Evolutionary conservation across 2,113 vertebrate species (phyloP), one percentile per base, ranked within the genome.

Genomic region (Hippocampus barbouri): DNA sequence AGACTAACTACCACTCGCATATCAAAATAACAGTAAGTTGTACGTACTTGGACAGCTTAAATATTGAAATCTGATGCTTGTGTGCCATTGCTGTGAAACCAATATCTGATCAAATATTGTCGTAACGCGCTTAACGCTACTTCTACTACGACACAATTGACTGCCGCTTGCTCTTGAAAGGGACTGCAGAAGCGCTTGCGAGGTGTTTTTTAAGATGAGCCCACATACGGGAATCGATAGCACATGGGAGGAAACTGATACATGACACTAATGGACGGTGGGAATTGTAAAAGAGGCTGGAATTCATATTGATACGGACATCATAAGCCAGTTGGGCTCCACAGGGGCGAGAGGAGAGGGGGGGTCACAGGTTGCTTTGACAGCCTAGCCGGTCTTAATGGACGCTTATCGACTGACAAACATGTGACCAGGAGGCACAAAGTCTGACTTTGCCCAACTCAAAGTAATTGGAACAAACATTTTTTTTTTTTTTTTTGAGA

Each of bases 251-350:
- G 92, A 92, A 92, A 93, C 82, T 92, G 94, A 95, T 94, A 95
- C 70, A 86, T 88, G 94, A 95, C 87, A 91, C 94, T 97, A 96
- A 96, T 96, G 94, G 95, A 94, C 79, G 47, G 76, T 69, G 92
- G 91, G 92, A 92, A 91, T 93, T 92, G 82, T 51, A 41, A 92
- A 81, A 85, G 89, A 84, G 88, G 80, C 88, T 83, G 89, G 91
- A 91, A 93, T 94, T 89, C 89, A 86, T 93, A 92, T 94, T 94
- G 93, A 94, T 94, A 94, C 82, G 87, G 88, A 90, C 88, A 88
- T 88, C 84, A 70, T 77, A 89, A 91, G 91, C 91, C 91, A 86
- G 61, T 87, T 78, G 76, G 84, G 89, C 89, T 91, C 90, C 83
- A 74, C 49, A 68, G 79, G 84, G 82, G 79, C 11, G 73, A 89